phyloP scores from a whole-genome alignment of 2,888 invertebrate species.

The Agriopis aurantiaria region DNA sequence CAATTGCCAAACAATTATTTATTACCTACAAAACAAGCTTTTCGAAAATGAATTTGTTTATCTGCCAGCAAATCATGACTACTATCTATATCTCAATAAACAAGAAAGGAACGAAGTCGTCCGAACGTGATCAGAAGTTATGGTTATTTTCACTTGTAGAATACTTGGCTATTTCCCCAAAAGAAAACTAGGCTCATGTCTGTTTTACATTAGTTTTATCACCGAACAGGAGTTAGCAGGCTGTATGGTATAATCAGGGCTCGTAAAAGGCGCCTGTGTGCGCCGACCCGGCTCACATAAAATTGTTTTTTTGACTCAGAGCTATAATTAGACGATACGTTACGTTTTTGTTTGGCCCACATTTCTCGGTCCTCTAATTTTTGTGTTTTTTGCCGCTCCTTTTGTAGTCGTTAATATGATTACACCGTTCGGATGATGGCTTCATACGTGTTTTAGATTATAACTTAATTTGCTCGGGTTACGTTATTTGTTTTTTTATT shows the following conservation, averaged over 20 bases:
- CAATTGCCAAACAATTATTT: too few species aligned
- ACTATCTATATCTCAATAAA: too few species aligned
- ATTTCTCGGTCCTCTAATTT: conserved; percentile 86
- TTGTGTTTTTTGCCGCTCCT: conserved; percentile 84
- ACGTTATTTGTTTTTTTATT: conserved; percentile 85
- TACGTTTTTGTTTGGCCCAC: conserved; percentile 87
- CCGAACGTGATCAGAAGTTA: conserved; percentile 1
- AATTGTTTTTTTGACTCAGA: conserved; percentile 85
- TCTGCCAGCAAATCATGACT: too few species aligned
- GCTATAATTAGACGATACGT: conserved; percentile 86
- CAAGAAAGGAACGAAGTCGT: neutral
- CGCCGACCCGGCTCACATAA: conserved; percentile 72
- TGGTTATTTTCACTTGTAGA: conserved; percentile 35
- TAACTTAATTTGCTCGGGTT: conserved; percentile 85
- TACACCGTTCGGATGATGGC: conserved; percentile 86
- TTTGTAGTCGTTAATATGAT: conserved; percentile 87
- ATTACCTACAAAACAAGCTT: neutral
- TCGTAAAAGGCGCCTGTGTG: conserved; percentile 72
- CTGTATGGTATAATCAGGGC: conserved; percentile 58
- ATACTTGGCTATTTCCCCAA: conserved; percentile 42
- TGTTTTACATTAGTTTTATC: conserved; percentile 51
- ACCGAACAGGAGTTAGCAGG: conserved; percentile 50
- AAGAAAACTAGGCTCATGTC: conserved; percentile 46
- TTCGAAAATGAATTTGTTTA: neutral
- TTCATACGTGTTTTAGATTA: conserved; percentile 87